Percentiles rank a stretch among this genome's conserved stretches.
Conservation (phyloP, 2,797 vertebrate species). For the Danio aesculapii region DNA sequence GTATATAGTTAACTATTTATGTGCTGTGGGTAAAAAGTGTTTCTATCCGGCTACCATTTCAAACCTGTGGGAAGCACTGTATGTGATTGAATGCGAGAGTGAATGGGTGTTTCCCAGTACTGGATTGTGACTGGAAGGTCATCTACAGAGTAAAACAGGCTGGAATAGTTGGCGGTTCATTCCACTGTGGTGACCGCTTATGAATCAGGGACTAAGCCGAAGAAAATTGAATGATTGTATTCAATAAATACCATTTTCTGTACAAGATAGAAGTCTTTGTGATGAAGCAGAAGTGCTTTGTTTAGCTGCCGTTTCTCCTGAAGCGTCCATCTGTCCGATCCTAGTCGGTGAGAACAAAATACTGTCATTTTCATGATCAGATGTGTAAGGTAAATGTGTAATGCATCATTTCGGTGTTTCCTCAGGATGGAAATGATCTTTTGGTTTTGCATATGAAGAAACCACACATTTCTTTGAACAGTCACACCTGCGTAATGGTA, state of each 20-base stretch:
- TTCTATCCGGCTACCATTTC: too few relatives aligned
- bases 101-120: too few relatives aligned
- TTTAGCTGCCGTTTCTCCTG: slow-evolving; percentile 86
- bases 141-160: too few relatives aligned
- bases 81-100: too few relatives aligned
- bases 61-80: too few relatives aligned
- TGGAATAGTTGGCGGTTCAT: too few relatives aligned
- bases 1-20: too few relatives aligned
- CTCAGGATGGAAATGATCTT: neutral
- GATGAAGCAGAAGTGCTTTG: slow-evolving; percentile 85
- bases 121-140: too few relatives aligned
- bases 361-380: neutral
- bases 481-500: slow-evolving; percentile 88
- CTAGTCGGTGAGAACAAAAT: slow-evolving; percentile 30
- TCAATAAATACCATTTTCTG: slow-evolving; percentile 86
- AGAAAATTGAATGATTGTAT: neutral
- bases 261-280: slow-evolving; percentile 91
- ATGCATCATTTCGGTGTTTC: neutral
- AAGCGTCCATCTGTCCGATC: slow-evolving; percentile 83
- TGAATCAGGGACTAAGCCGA: too few relatives aligned
- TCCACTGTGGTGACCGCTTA: too few relatives aligned
- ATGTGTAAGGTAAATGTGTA: neutral
- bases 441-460: neutral
- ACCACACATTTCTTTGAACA: neutral
- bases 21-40: too few relatives aligned